A percentile compares a stretch with the other conserved stretches of the same genome.
These are phyloP conservation scores for Syrista parreyssii DNA, from an alignment of 2,888 invertebrate species.

Conservation along the genomic window DNA sequence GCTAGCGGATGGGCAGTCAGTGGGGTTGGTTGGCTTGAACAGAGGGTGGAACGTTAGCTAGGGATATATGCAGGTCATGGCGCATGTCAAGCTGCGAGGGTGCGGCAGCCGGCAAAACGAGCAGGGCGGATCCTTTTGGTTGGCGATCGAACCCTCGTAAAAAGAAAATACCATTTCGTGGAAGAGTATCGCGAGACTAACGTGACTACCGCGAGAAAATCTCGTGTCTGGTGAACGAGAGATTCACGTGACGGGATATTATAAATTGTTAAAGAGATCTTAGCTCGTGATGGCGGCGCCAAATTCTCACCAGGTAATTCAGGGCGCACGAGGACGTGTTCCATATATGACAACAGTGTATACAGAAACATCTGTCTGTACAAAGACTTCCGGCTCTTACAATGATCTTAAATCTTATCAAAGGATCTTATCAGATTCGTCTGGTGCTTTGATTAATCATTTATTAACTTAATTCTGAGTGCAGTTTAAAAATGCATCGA, in stretches of 20 bases:
- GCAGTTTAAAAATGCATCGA: neutral
- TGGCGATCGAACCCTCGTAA: neutral
- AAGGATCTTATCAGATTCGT: neutral
- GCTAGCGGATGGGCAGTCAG: neutral
- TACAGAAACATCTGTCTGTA: neutral
- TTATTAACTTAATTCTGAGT: neutral
- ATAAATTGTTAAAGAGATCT: neutral
- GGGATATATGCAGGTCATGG: conserved; percentile 54
- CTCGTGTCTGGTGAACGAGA: neutral
- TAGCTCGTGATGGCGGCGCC: neutral
- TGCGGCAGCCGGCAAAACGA: conserved; percentile 51
- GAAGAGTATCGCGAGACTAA: neutral
- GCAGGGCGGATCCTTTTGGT: conserved; percentile 36
- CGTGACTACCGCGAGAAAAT: neutral
- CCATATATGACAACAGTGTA: neutral
- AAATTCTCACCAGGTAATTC: neutral
- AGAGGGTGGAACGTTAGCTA: conserved; percentile 14
- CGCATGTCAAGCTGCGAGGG: conserved; percentile 59
- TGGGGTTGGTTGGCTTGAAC: conserved; percentile 1
- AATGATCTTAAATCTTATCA: neutral
- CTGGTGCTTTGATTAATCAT: neutral
- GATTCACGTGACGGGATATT: neutral
- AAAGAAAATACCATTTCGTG: neutral
- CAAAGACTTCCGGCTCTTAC: neutral
- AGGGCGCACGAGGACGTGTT: neutral